phyloP scores from a whole-genome alignment of 2,797 vertebrate species.

The Hypotaenidia okinawae region DNA sequence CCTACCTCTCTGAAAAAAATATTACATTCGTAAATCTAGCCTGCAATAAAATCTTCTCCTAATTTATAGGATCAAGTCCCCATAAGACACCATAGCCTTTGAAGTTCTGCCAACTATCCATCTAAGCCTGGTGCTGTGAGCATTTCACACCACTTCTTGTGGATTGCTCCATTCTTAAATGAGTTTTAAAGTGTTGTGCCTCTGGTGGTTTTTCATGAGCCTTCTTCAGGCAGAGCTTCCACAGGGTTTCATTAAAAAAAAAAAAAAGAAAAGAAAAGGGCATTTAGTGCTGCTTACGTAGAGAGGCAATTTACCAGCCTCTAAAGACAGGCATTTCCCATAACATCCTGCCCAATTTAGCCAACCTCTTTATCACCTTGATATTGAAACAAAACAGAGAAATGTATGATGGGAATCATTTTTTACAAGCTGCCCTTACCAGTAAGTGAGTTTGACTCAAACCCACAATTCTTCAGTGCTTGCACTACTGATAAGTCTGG shows the following conservation, averaged over 20 bases:
- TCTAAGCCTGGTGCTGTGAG: neutral
- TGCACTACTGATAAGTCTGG: neutral
- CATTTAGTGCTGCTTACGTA: neutral
- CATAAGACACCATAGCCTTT: neutral
- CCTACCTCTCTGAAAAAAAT: neutral
- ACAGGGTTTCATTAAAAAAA: neutral
- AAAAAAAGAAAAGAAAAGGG: neutral
- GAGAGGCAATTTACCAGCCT: neutral
- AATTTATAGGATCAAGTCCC: neutral
- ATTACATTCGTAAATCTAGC: slow-evolving; percentile 6
- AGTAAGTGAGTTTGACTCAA: neutral
- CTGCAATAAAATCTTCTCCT: slow-evolving; percentile 16
- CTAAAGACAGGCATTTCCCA: neutral
- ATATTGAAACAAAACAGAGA: neutral
- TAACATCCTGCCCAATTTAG: neutral
- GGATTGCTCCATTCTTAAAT: slow-evolving; percentile 8
- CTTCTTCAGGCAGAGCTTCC: neutral
- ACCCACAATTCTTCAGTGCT: neutral
- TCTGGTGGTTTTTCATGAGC: slow-evolving; percentile 13
- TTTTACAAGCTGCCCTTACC: slow-evolving; percentile 5
- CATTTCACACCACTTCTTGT: neutral
- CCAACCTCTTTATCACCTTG: neutral
- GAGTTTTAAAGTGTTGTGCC: slow-evolving; percentile 22
- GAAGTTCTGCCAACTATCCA: slow-evolving; percentile 34
- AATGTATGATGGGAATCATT: neutral